phyloP scores from a whole-genome alignment of 2,113 vertebrate species.

The Phodopus roborovskii region DNA sequence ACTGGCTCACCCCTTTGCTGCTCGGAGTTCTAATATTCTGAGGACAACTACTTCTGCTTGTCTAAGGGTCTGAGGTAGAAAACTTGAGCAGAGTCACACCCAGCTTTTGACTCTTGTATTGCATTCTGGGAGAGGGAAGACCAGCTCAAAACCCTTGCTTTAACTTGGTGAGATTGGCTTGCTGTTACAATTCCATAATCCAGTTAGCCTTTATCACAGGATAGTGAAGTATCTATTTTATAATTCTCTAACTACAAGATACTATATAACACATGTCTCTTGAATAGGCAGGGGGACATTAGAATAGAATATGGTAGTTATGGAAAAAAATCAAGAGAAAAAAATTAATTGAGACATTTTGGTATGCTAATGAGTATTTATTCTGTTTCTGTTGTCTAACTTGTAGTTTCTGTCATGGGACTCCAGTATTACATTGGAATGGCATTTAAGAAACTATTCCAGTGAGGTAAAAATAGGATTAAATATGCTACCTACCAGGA shows the following conservation, averaged over 20 bases:
- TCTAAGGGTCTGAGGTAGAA: background rate
- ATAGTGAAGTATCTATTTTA: slow-evolving; percentile 21
- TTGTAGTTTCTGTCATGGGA: background rate
- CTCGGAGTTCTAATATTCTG: background rate
- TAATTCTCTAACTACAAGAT: background rate
- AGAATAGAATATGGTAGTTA: background rate
- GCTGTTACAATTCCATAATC: background rate
- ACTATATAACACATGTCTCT: background rate
- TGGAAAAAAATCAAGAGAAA: slow-evolving; percentile 1
- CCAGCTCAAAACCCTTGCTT: background rate
- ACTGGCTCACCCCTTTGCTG: background rate
- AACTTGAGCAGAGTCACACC: background rate
- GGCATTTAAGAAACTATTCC: background rate
- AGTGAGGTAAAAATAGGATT: background rate
- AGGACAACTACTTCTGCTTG: background rate
- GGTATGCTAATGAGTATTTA: slow-evolving; percentile 1
- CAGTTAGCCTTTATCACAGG: background rate
- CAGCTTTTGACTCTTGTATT: background rate
- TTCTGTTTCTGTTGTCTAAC: background rate
- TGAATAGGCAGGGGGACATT: background rate
- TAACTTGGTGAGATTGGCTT: background rate
- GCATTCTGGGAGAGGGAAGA: background rate
- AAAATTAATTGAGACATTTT: slow-evolving; percentile 4
- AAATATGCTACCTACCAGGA: background rate
- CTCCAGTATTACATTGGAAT: background rate